Base-by-base conservation (phyloP, 2,797 vertebrate genomes). In the Cyprinodon diabolis region DNA sequence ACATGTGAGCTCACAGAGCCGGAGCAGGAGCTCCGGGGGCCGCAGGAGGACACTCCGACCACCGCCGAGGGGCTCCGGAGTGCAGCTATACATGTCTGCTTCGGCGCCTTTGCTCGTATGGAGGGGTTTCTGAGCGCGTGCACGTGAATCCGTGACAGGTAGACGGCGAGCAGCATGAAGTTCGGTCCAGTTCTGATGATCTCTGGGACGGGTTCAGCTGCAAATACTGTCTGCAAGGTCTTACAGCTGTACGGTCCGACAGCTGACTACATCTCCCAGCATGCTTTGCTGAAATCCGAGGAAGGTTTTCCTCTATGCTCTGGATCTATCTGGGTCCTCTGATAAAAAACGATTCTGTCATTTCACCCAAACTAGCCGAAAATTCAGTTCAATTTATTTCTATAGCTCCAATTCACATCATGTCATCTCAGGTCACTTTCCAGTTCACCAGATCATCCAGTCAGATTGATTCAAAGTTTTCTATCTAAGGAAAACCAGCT, bases 221-320 rank as follows among this genome's bases (percentile, higher is more conserved):
- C 23, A 14, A 23, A 5, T 48, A 35, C 56, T 13, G 55, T 19
- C 9, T 21, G 23, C 35, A 30, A 10, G 40, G 9, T 58, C 43
- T 23, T 6, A 23, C 23, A 13, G 54, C 19, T 21, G 35, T 55
- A 37, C 23, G 35, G 8, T 25, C 15, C 49, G 13, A 15, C 23
- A 13, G 43, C 11, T 11, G 47, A 51, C 57, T 71, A 37, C 69
- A 71, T 21, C 2, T 71, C 69, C 69, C 69, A 71, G 30, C 21
- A 63, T 71, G 30, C 69, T n/a, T 40, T 62, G 37, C 30, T 35
- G 25, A 15, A 68, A 37, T 68, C 9, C 9, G 30, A 14, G 47
- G 66, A 47, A 1, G 23, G 12, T 25, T 25, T 66, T 30, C 25
- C 45, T 1, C 12, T n/a, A 14, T 48, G 40, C 4, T 40, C 40